Conservation (phyloP, 2,113 vertebrate species). For the Machaerirhynchus nigripectus region DNA sequence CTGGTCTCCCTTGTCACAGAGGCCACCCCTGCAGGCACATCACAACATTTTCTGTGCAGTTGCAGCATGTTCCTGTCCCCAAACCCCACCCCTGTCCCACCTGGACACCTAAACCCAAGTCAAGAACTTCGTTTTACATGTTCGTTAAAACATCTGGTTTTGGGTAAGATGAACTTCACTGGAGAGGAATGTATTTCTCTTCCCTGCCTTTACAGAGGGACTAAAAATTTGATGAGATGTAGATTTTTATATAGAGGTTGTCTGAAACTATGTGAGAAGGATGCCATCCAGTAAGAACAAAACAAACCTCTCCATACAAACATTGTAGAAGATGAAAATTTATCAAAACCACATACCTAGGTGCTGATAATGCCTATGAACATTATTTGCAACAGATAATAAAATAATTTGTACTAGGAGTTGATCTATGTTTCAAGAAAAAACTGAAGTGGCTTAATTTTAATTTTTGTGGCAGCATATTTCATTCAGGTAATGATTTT, state of each 20-base stretch:
- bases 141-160: background rate
- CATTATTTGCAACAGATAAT: background rate
- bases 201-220: background rate
- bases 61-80: accelerated
- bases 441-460: background rate
- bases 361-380: background rate
- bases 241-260: background rate
- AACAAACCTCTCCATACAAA: background rate
- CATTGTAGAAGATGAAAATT: background rate
- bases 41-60: too few relatives aligned
- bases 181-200: background rate
- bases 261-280: background rate
- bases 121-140: background rate
- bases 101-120: background rate
- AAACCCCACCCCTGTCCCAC: accelerated
- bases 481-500: background rate
- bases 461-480: background rate
- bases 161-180: background rate
- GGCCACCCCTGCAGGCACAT: background rate
- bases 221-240: background rate
- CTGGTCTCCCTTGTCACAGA: background rate
- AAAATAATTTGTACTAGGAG: background rate
- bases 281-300: accelerated
- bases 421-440: background rate
- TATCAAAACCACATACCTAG: background rate